Evolutionary conservation across 1,140 invertebrate genomes (phyloP).

Genomic region (Rhynchophorus ferrugineus): DNA sequence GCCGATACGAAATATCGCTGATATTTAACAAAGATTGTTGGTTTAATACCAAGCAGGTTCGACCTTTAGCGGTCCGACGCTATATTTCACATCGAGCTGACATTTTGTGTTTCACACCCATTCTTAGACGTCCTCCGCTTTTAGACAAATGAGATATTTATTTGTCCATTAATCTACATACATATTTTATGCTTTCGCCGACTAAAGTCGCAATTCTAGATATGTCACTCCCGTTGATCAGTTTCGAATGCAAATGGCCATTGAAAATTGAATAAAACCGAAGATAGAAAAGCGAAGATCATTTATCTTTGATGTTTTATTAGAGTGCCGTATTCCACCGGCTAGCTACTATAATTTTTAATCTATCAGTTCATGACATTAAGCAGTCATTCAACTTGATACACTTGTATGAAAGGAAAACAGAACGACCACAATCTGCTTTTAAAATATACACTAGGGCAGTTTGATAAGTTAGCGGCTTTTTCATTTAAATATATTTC

Average conservation of each 20-base stretch:
- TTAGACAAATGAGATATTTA: constrained; percentile 13
- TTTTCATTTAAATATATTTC: too few relatives aligned
- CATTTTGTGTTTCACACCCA: constrained; percentile 2
- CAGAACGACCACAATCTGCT: too few relatives aligned
- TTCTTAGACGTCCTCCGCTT: not conserved
- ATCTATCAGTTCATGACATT: too few relatives aligned
- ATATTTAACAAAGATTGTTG: not conserved
- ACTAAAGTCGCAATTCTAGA: constrained; percentile 5
- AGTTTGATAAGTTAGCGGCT: too few relatives aligned
- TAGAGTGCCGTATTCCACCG: too few relatives aligned
- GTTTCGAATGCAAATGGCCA: not conserved
- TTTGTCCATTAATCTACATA: constrained; percentile 10
- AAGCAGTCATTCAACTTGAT: too few relatives aligned
- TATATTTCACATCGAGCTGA: constrained; percentile 9
- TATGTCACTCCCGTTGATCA: constrained; percentile 4
- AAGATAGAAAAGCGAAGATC: too few relatives aligned
- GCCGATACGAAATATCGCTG: not conserved
- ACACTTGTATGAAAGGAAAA: too few relatives aligned
- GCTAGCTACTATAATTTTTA: too few relatives aligned
- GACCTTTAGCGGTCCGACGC: not conserved
- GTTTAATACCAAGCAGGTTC: not conserved
- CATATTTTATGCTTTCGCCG: constrained; percentile 14
- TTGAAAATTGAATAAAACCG: too few relatives aligned
- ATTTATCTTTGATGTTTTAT: too few relatives aligned
- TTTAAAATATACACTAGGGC: too few relatives aligned